phyloP scores from a whole-genome alignment of 2,113 vertebrate genomes.

The Caranx melampygus region DNA sequence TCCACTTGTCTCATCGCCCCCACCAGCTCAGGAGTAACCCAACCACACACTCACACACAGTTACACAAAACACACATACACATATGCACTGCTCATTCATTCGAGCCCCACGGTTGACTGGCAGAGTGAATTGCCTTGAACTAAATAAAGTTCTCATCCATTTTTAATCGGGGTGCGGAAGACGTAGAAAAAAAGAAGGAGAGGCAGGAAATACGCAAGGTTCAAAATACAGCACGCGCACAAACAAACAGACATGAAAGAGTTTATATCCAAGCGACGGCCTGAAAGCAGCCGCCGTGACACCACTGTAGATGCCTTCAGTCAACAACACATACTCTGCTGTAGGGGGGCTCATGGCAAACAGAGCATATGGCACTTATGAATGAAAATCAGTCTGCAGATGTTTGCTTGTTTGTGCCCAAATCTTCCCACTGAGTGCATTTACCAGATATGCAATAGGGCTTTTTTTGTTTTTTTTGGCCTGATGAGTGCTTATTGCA shows the following conservation, averaged over 20 bases:
- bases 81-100: constrained; percentile 40
- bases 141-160: constrained; percentile 73
- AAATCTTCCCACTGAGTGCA: neutral
- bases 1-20: constrained; percentile 61
- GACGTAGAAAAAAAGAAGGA: constrained; percentile 12
- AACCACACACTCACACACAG: constrained; percentile 14
- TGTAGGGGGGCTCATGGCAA: constrained; percentile 31
- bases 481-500: constrained; percentile 13
- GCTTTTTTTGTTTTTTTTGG: neutral
- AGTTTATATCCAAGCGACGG: constrained; percentile 2
- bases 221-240: constrained; percentile 40
- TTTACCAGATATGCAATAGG: constrained; percentile 21
- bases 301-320: constrained; percentile 41
- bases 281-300: constrained; percentile 11
- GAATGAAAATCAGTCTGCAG: constrained; percentile 48
- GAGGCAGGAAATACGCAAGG: constrained; percentile 21
- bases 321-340: constrained; percentile 34
- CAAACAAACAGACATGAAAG: constrained; percentile 58
- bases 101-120: constrained; percentile 38
- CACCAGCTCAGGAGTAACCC: constrained; percentile 21
- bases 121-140: constrained; percentile 42
- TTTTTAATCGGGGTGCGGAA: constrained; percentile 65
- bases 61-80: constrained; percentile 5
- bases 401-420: constrained; percentile 32
- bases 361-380: constrained; percentile 32